These are phyloP conservation scores for Oppia nitens DNA, from an alignment of 1,140 invertebrate genomes.

Conservation along the genomic window DNA sequence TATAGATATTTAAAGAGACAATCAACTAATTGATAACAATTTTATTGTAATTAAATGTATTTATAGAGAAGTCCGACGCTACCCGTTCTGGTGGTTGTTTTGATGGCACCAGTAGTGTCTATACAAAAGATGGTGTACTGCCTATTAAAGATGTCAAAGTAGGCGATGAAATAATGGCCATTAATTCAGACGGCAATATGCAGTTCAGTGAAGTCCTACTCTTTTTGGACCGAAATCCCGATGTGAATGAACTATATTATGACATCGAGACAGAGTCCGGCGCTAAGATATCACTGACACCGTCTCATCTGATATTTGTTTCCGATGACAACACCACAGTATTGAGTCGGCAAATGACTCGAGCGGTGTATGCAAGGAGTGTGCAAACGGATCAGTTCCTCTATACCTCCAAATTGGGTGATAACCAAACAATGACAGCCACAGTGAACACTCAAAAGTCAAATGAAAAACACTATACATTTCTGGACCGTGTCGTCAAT, in stretches of 20 bases:
- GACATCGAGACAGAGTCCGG: constrained; percentile 49
- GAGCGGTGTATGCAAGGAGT: constrained; percentile 27
- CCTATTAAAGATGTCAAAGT: constrained; percentile 43
- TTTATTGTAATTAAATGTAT: constrained; percentile 22
- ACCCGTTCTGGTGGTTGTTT: constrained; percentile 56
- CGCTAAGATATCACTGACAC: constrained; percentile 53
- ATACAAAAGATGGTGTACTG: constrained; percentile 40
- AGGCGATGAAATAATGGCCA: constrained; percentile 64
- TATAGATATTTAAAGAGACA: too few relatives aligned
- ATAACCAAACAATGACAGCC: background rate
- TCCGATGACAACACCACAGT: constrained; percentile 9
- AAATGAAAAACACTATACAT: constrained; percentile 4
- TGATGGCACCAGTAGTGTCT: constrained; percentile 42
- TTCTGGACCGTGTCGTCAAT: constrained; percentile 41
- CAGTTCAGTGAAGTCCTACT: constrained; percentile 69
- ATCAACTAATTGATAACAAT: background rate
- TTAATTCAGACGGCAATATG: constrained; percentile 41
- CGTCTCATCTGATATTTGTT: constrained; percentile 54
- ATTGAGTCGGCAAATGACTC: background rate
- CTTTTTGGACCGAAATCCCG: constrained; percentile 62
- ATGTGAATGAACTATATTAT: constrained; percentile 31
- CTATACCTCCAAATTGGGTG: background rate
- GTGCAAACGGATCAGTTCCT: constrained; percentile 26
- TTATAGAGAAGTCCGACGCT: constrained; percentile 73
- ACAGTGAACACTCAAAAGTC: constrained; percentile 6